A percentile compares a stretch with the other conserved stretches of the same genome.
Conservation (phyloP, 2,113 vertebrate genomes). For the Dinomys branickii region DNA sequence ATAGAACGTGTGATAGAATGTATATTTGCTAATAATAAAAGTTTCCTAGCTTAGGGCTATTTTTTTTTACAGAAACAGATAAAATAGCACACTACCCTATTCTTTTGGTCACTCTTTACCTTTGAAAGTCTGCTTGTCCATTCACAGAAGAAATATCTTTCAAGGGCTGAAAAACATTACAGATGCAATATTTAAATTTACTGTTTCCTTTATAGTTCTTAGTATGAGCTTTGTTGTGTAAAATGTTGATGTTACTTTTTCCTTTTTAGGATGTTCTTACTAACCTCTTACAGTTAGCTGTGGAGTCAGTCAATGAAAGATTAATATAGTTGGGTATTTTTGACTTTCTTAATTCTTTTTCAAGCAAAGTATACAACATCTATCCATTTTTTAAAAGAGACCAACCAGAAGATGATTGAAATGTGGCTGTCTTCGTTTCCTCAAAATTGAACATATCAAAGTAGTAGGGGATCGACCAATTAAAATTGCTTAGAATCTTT, state of each 20-base stretch:
- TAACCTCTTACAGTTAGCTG: background rate
- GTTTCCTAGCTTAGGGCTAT: background rate
- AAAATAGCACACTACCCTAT: background rate
- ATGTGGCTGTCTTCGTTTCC: background rate
- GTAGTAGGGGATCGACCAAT: background rate
- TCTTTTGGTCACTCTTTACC: background rate
- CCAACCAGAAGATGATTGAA: background rate
- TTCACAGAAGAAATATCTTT: background rate
- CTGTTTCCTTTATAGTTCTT: background rate
- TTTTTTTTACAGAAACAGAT: background rate
- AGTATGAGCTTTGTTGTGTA: background rate
- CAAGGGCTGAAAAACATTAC: background rate
- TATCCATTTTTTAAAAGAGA: background rate
- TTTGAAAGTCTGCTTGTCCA: background rate
- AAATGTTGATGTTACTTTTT: background rate
- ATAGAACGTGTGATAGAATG: background rate
- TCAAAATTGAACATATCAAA: conserved; percentile 1
- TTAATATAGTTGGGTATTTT: background rate
- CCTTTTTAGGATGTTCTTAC: background rate
- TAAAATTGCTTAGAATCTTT: background rate
- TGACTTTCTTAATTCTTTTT: background rate
- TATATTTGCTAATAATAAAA: background rate
- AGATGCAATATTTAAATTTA: conserved; percentile 5
- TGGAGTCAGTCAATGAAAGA: background rate
- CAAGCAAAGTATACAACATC: background rate